Base-by-base conservation (phyloP, 2,797 vertebrate species). In the Limosa lapponica region DNA sequence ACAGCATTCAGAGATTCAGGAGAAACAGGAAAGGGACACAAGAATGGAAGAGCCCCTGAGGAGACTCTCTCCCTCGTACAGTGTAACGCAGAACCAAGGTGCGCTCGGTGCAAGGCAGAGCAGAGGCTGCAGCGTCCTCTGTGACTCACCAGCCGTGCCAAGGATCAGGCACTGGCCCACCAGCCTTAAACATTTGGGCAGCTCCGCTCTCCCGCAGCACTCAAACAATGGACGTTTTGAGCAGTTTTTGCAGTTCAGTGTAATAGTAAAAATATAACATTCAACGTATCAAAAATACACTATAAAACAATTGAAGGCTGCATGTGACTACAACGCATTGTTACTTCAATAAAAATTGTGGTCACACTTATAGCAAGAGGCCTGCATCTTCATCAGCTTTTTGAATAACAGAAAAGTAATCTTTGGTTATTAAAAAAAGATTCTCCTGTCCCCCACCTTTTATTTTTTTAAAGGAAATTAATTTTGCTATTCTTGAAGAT, bases 211-310 rank as follows among this genome's bases (percentile, higher is more conserved):
- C 87, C 85, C 27, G 34, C 44, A 22, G 58, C 58, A 12, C 74
- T 34, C 80, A 14, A 36, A 39, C 16, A 19, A 55, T 0, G 5
- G 74, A 62, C 8, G 3, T 27, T 39, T 8, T 3, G 54, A 87
- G 59, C 9, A 55, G 58, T 5, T 49, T 71, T 25, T 88, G 66
- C 46, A 79, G 61, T 61, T 75, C 90, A 72, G 57, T 30, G 32
- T 30, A 83, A 82, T 13, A 66, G 61, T 85, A 94, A 87, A 96
- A 95, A 80, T 24, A 28, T 3, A 91, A 95, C 72, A 91, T 95
- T 94, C 69, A 58, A 30, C 15, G 54, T 69, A 90, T 91, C 82
- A 94, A 91, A 95, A 94, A 82, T 46, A 92, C 28, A 48, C 19
- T 80, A 39, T 65, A 81, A 84, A 92, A 64, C 52, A 92, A 71